phyloP scores from a whole-genome alignment of 2,888 invertebrate genomes.

The Melangyna quadrimaculata region DNA sequence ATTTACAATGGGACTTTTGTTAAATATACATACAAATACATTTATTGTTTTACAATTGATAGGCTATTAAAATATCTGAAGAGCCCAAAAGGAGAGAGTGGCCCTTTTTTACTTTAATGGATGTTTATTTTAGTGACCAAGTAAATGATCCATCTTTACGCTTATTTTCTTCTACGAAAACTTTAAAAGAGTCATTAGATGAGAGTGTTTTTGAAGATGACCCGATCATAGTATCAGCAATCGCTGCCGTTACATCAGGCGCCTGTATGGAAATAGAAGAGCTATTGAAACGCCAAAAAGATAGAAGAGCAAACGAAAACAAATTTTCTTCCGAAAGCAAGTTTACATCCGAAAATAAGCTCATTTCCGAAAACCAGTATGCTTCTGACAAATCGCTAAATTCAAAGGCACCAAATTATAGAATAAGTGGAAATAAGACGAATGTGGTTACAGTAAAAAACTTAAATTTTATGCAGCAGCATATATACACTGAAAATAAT shows the following conservation, averaged over 20 bases:
- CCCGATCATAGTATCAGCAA: slow-evolving; percentile 81
- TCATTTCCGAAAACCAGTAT: slow-evolving; percentile 38
- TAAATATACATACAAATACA: not conserved
- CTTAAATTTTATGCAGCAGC: slow-evolving; percentile 11
- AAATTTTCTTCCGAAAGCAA: slow-evolving; percentile 73
- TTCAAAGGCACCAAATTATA: slow-evolving; percentile 29
- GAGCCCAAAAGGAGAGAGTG: slow-evolving; percentile 81
- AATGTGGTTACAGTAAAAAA: slow-evolving; percentile 47
- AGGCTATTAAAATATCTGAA: slow-evolving; percentile 81
- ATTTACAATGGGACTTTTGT: too few relatives aligned
- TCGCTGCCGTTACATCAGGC: slow-evolving; percentile 80
- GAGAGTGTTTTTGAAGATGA: slow-evolving; percentile 81
- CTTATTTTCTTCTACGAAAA: slow-evolving; percentile 81
- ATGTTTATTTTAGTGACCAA: slow-evolving; percentile 81
- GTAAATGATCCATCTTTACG: slow-evolving; percentile 81
- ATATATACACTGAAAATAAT: slow-evolving; percentile 2
- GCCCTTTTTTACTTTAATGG: slow-evolving; percentile 81
- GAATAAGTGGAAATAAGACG: slow-evolving; percentile 18
- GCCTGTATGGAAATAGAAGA: slow-evolving; percentile 81
- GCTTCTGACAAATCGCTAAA: slow-evolving; percentile 51
- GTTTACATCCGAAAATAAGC: too few relatives aligned
- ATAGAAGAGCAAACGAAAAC: slow-evolving; percentile 75
- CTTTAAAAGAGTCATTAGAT: slow-evolving; percentile 80
- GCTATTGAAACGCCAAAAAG: slow-evolving; percentile 78
- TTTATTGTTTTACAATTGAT: slow-evolving; percentile 7